Base-by-base conservation (phyloP, 2,113 vertebrate genomes). In the Phoxinus phoxinus region DNA sequence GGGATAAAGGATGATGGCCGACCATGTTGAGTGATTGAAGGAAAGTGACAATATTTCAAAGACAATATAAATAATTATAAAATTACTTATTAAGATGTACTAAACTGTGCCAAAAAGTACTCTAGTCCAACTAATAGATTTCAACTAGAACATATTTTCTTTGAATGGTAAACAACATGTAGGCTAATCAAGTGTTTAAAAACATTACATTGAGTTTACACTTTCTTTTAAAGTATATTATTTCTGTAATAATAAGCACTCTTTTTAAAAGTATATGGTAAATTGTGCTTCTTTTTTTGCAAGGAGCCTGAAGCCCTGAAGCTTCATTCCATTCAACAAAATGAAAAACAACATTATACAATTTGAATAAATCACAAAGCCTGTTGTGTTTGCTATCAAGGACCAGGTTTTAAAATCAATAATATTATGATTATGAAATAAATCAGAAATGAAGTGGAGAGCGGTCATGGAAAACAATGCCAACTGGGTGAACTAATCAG, bases 341-440 rank as follows among this genome's bases (percentile, higher is more conserved):
- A 81, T 19, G 0, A 12, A 53, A 69, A 46, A 74, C 5, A 4
- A 27, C 23, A 27, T 74, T 17, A 74, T 19, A 15, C 1, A 9
- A 46, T 69, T 48, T 32, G 15, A 51, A 81, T 81, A n/a, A 46
- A 67, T 67, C 58, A 17, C 10, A 61, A 61, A 79, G 27, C 2
- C 41, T 81, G 58, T 32, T 81, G 21, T 32, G 27, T 32, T 81
- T 23, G 10, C 44, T 67, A 11, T 27, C 4, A 67, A 15, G 5
- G 41, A 67, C 15, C 61, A 69, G 17, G 3, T 48, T 83, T n/a
- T 72, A 25, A 32, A 23, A 32, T 53, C 48, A 51, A 8, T 67
- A 67, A 11, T 58, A 78, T 58, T 79, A 61, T 71, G 65, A 53
- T 83, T 41, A 72, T 83, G 67, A 72, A 83, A 72, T 58, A 13